Conservation (phyloP, 2,113 vertebrate species). For the Clarias gariepinus region DNA sequence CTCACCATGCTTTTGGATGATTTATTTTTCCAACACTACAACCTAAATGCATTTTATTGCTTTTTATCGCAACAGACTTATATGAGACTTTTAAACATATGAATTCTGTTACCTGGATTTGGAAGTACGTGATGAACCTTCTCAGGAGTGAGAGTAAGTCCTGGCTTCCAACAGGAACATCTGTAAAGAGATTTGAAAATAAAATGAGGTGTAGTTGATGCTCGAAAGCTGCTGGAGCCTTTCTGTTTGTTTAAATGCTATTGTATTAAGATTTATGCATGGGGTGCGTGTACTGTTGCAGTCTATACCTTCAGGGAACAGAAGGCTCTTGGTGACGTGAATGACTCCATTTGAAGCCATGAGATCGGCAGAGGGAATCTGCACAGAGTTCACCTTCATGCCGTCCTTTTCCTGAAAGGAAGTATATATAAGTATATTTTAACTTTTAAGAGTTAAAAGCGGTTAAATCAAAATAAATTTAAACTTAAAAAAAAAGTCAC, state of each 20-base stretch:
- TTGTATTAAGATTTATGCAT: background rate
- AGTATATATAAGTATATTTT: too few relatives aligned
- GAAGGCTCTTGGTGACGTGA: slow-evolving; percentile 84
- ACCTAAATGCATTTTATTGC: background rate
- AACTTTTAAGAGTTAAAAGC: background rate
- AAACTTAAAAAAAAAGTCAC: too few relatives aligned
- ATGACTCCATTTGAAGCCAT: slow-evolving; percentile 95
- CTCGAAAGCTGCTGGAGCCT: background rate
- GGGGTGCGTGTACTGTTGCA: background rate
- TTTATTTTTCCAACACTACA: background rate
- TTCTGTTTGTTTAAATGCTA: background rate
- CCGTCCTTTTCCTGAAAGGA: slow-evolving; percentile 80
- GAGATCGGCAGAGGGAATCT: slow-evolving; percentile 80
- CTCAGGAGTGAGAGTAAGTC: slow-evolving; percentile 80
- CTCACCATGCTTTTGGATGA: background rate
- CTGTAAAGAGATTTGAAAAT: slow-evolving; percentile 63
- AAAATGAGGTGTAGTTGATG: too few relatives aligned
- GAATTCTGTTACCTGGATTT: slow-evolving; percentile 82
- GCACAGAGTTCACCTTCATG: slow-evolving; percentile 82
- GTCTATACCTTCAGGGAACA: slow-evolving; percentile 85
- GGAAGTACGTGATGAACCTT: slow-evolving; percentile 85
- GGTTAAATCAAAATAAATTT: background rate
- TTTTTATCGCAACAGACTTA: background rate
- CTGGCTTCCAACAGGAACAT: slow-evolving; percentile 87
- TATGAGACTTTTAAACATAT: too few relatives aligned